Percentiles rank a stretch among this genome's conserved stretches.
phyloP scores from a whole-genome alignment of 2,888 invertebrate species.

The Peribatodes rhomboidaria region DNA sequence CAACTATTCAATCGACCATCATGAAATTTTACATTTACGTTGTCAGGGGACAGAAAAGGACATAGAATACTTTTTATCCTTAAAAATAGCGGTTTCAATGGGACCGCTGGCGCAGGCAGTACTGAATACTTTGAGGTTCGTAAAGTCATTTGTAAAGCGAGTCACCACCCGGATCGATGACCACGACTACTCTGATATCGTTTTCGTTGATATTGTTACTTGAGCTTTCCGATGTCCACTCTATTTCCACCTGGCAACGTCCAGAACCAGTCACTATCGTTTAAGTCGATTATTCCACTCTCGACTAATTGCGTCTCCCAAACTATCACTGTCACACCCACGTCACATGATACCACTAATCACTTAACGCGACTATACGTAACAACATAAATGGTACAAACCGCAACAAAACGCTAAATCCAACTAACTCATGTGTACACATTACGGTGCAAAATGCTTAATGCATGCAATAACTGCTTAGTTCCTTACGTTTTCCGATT shows the following conservation, averaged over 20 bases:
- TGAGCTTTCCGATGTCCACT: not conserved
- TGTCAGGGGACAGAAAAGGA: no score
- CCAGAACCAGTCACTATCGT: not conserved
- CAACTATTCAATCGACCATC: no score
- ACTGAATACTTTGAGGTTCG: no score
- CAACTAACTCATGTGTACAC: not conserved
- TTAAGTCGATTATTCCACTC: conserved; percentile 6
- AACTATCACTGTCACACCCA: conserved; percentile 15
- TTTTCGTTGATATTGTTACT: not conserved
- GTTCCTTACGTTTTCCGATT: no score
- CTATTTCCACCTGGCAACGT: not conserved
- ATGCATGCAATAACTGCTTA: no score
- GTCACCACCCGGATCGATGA: no score
- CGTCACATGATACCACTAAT: conserved; percentile 21
- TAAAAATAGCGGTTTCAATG: no score
- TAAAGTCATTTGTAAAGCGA: no score
- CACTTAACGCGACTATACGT: conserved; percentile 8
- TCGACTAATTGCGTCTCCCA: conserved; percentile 13
- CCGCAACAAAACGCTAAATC: conserved; percentile 1
- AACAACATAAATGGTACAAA: not conserved
- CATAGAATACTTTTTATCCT: no score
- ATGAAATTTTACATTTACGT: no score
- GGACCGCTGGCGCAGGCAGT: no score
- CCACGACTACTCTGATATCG: no score
- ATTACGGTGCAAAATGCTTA: not conserved